These are phyloP conservation scores for Caenorhabditis remanei DNA, from an alignment of 1,140 invertebrate genomes.

Conservation along the genomic window DNA sequence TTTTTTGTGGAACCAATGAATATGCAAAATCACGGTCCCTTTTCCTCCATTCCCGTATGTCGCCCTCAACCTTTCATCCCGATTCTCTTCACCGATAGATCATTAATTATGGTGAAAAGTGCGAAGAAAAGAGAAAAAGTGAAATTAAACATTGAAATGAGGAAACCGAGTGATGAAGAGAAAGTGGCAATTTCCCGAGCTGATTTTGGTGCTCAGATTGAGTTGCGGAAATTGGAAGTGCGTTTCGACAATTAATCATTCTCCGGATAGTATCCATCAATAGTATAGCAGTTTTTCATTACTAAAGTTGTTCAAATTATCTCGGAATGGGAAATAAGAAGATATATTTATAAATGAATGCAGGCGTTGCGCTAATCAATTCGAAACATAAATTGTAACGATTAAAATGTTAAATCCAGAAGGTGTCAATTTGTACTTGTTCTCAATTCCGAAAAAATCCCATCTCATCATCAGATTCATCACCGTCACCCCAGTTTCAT, in stretches of 20 bases:
- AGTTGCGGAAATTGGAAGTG: slow-evolving; percentile 23
- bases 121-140: slow-evolving; percentile 16
- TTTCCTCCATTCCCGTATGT: neutral
- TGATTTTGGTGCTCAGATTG: slow-evolving; percentile 5
- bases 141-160: slow-evolving; percentile 24
- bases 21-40: slow-evolving; percentile 27
- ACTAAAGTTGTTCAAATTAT: no score
- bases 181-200: slow-evolving; percentile 41
- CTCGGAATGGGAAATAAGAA: no score
- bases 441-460: no score
- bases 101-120: slow-evolving; percentile 44
- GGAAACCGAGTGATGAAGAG: slow-evolving; percentile 29
- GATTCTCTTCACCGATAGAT: slow-evolving; percentile 28
- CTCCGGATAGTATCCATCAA: slow-evolving; percentile 16
- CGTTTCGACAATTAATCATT: slow-evolving; percentile 19
- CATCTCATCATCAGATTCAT: no score
- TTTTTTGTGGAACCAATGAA: slow-evolving; percentile 11
- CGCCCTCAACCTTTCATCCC: neutral
- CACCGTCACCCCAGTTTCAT: no score
- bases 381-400: no score
- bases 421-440: no score
- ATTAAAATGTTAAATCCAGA: no score
- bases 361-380: no score
- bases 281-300: neutral
- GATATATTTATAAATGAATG: no score